Conservation (phyloP, 2,888 invertebrate genomes). For the Drosophila mimetica region DNA sequence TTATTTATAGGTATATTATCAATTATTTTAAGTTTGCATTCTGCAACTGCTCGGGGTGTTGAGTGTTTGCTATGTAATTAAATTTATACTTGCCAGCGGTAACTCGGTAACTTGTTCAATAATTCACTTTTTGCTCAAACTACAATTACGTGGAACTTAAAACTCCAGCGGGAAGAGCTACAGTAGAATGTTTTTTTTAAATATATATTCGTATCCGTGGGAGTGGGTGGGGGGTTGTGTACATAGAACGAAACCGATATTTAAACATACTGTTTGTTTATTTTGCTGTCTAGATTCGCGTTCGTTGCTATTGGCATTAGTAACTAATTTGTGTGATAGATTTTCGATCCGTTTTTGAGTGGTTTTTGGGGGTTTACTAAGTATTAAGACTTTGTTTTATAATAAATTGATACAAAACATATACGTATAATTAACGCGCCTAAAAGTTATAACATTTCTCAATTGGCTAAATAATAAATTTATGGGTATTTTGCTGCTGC, state of each 20-base stretch:
- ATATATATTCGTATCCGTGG: slow-evolving; percentile 20
- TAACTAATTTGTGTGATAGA: slow-evolving; percentile 51
- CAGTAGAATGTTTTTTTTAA: slow-evolving; percentile 48
- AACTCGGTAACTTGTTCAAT: slow-evolving; percentile 49
- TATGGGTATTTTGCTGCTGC: slow-evolving; percentile 65
- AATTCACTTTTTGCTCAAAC: slow-evolving; percentile 54
- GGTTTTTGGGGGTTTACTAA: slow-evolving; percentile 32
- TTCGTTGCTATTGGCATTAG: slow-evolving; percentile 41
- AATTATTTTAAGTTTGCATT: slow-evolving; percentile 67
- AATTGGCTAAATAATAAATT: slow-evolving; percentile 74
- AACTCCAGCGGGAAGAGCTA: slow-evolving; percentile 65
- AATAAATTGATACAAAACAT: slow-evolving; percentile 68
- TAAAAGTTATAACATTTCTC: slow-evolving; percentile 74
- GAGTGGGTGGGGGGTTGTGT: slow-evolving; percentile 39
- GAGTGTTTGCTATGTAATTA: slow-evolving; percentile 55
- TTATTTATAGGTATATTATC: slow-evolving; percentile 68
- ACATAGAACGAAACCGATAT: slow-evolving; percentile 72
- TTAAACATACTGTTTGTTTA: slow-evolving; percentile 44
- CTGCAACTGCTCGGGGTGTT: slow-evolving; percentile 50
- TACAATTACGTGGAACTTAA: slow-evolving; percentile 65
- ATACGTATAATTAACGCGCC: slow-evolving; percentile 71
- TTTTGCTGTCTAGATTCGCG: slow-evolving; percentile 29
- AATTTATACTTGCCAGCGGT: slow-evolving; percentile 70
- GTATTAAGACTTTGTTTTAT: slow-evolving; percentile 49
- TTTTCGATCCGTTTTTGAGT: slow-evolving; percentile 52